Percentiles rank a stretch among this genome's conserved stretches.
Evolutionary conservation across 2,113 vertebrate genomes (phyloP).

Genomic region (Pseudorhombus dupliciocellatus): DNA sequence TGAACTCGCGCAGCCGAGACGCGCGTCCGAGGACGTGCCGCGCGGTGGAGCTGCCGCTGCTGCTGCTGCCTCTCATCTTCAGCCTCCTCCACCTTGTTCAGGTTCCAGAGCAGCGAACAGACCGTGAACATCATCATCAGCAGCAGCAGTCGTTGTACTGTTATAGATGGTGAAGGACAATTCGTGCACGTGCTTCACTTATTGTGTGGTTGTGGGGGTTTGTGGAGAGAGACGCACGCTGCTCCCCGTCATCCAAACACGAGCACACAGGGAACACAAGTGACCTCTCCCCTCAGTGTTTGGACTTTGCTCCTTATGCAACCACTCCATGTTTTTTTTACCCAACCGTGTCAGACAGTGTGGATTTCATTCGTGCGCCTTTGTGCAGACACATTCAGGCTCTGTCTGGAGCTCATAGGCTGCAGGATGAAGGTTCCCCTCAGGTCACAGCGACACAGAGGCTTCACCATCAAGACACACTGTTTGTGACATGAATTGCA

Average conservation of each 20-base stretch:
- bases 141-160: conserved; percentile 9
- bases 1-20: background rate
- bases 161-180: conserved; percentile 1
- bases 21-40: conserved; percentile 16
- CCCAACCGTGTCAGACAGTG: no score
- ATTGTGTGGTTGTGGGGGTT: background rate
- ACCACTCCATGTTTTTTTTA: background rate
- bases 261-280: background rate
- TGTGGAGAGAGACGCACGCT: background rate
- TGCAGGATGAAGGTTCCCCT: conserved; percentile 9
- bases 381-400: background rate
- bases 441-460: conserved; percentile 34
- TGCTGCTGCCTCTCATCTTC: conserved; percentile 27
- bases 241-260: background rate
- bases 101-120: background rate
- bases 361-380: background rate
- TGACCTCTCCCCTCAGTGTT: background rate
- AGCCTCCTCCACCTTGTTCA: background rate
- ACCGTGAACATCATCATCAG: background rate
- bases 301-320: background rate
- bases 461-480: background rate
- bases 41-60: conserved; percentile 67
- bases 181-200: background rate
- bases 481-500: background rate
- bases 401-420: background rate